Percentiles rank a stretch among this genome's conserved stretches.
These are phyloP conservation scores for Palythoa heliodiscus DNA, from an alignment of 92 coral and sea anemone species.

Conservation along the genomic window DNA sequence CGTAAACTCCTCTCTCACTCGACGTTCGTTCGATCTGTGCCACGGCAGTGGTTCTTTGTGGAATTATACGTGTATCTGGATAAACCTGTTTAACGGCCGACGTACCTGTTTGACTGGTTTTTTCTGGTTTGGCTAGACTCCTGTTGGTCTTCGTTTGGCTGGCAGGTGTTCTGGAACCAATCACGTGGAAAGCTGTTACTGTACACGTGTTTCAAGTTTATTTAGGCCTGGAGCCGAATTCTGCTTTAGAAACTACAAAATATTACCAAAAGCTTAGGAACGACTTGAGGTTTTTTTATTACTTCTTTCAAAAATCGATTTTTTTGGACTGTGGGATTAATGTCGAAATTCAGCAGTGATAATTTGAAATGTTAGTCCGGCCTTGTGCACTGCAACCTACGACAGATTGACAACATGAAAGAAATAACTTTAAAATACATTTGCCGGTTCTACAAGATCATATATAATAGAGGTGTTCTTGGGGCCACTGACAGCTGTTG, in stretches of 20 bases:
- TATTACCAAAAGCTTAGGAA: too few relatives aligned
- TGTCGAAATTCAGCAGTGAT: too few relatives aligned
- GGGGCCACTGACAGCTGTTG: too few relatives aligned
- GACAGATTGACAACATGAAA: too few relatives aligned
- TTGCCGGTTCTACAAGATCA: too few relatives aligned
- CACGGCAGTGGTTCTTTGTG: constrained; percentile 9
- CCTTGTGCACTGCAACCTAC: too few relatives aligned
- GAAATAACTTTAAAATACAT: too few relatives aligned
- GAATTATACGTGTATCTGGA: background rate
- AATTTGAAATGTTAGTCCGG: too few relatives aligned
- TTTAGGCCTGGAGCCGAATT: background rate
- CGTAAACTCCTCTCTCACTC: background rate
- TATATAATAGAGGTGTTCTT: too few relatives aligned
- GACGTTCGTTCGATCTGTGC: constrained; percentile 12
- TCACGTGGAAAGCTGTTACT: background rate
- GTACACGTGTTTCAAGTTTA: constrained; percentile 5
- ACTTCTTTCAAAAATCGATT: too few relatives aligned
- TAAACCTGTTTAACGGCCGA: constrained; percentile 10
- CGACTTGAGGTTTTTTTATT: too few relatives aligned
- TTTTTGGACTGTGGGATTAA: too few relatives aligned
- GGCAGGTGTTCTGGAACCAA: background rate
- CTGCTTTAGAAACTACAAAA: background rate
- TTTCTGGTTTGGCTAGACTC: constrained; percentile 32
- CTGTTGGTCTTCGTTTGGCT: background rate
- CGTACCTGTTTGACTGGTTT: constrained; percentile 7